Evolutionary conservation across 2,797 vertebrate species (phyloP), one percentile per base, ranked within the genome.

Genomic region (Gymnoscopelus microlampas): DNA sequence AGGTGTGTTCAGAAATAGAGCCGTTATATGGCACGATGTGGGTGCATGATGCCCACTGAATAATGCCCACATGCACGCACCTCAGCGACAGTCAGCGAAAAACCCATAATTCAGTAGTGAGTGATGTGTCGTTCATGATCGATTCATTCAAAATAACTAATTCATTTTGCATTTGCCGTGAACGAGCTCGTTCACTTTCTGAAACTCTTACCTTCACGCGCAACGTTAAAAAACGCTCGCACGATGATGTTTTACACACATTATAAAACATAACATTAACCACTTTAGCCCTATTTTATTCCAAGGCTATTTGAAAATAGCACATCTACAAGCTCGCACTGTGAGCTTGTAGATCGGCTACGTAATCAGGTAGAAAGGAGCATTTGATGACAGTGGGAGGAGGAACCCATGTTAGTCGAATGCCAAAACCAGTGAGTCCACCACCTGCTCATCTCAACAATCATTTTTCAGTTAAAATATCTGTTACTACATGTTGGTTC

Each of bases 1-100:
- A 89, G 88, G 90, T 91, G 90, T 90, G 85, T 80, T 79, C 76
- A 71, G 82, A 85, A 86, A 85, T 85, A 71, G 73, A 84, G 82
- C 69, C 73, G 67, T 55, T 66, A 61, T 66, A 61, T 77, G 66
- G 69, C 68, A 51, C 73, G 81, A 75, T 76, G 77, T 0, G 39
- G 54, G 76, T 49, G 59, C 71, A 24, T 19, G 19, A 19, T 60
- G 79, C 68, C 19, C 76, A 76, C 79, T 85, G 77, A 86, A 83
- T 65, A 70, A 70, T 35, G 61, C 64, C 19, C 68, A 19, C 56
- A 63, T 54, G 15, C 0, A 59, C 73, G 76, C 84, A 80, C 81
- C 85, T 85, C 76, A 6, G 44, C 71, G 81, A 84, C 83, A 64
- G 14, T 3, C 0, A 10, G 80, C 81, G 84, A 81, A 70, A 76